These are phyloP conservation scores for Bruchidius siliquastri DNA, from an alignment of 2,888 invertebrate genomes.

Conservation along the genomic window DNA sequence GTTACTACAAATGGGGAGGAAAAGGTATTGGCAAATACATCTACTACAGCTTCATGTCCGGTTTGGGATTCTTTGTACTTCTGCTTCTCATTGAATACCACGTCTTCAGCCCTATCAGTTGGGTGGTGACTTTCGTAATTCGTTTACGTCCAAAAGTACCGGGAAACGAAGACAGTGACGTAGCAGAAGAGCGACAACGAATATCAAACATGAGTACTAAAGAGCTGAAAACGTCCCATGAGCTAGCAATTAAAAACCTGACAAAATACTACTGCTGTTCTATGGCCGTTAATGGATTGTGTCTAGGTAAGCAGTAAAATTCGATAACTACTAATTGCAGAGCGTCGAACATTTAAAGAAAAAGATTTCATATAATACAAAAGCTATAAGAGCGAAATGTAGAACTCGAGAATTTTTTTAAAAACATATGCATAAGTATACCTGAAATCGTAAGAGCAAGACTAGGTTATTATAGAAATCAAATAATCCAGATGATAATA, in stretches of 20 bases:
- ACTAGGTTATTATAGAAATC: too few species aligned
- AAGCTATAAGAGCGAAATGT: too few species aligned
- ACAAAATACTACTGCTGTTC: conserved; percentile 68
- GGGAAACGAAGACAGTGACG: conserved; percentile 50
- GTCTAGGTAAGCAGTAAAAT: conserved; percentile 48
- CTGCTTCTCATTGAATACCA: conserved; percentile 63
- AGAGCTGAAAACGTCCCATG: conserved; percentile 44
- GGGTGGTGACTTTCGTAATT: conserved; percentile 30
- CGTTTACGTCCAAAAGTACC: conserved; percentile 23
- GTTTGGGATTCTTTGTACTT: conserved; percentile 56
- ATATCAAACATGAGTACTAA: conserved; percentile 49
- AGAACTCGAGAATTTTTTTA: too few species aligned
- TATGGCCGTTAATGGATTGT: conserved; percentile 69
- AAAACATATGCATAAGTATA: too few species aligned
- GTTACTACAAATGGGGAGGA: conserved; percentile 60
- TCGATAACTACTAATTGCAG: too few species aligned
- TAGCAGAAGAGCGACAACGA: conserved; percentile 52
- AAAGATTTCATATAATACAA: too few species aligned
- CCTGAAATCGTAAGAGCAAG: too few species aligned
- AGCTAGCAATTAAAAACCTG: conserved; percentile 60
- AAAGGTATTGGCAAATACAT: conserved; percentile 70
- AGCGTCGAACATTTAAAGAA: too few species aligned
- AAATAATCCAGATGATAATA: too few species aligned
- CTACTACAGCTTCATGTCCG: conserved; percentile 54
- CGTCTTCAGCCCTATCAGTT: conserved; percentile 48